Evolutionary conservation across 2,888 invertebrate species (phyloP).

Genomic region (Drosophila infuscata): DNA sequence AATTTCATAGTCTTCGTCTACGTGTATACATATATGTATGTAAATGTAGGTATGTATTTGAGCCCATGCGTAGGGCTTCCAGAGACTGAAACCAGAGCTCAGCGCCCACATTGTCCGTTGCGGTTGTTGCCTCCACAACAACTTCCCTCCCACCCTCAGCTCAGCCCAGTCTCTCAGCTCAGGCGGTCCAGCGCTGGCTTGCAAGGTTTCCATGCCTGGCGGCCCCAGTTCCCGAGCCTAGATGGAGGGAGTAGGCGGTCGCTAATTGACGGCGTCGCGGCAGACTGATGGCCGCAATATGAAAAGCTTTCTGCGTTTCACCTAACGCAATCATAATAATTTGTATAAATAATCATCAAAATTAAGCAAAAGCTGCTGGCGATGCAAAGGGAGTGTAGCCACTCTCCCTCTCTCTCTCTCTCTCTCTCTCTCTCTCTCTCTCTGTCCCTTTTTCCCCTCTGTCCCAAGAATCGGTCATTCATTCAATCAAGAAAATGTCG

Average conservation of each 20-base stretch:
- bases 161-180: not conserved
- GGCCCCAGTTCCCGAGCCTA: constrained; percentile 1
- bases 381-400: not conserved
- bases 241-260: constrained; percentile 13
- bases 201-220: constrained; percentile 56
- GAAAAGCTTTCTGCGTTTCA: constrained; percentile 31
- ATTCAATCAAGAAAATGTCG: constrained; percentile 59
- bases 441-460: not conserved
- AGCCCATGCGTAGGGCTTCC: constrained; percentile 41
- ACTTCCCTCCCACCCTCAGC: not conserved
- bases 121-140: constrained; percentile 24
- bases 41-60: not conserved
- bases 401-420: not conserved
- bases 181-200: constrained; percentile 32
- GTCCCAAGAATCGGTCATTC: constrained; percentile 47
- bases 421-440: not conserved
- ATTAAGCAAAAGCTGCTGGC: constrained; percentile 53
- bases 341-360: constrained; percentile 71
- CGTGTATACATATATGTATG: too few species aligned
- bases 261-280: constrained; percentile 57
- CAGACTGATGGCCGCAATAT: constrained; percentile 33
- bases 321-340: constrained; percentile 41
- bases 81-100: constrained; percentile 36
- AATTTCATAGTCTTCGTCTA: not conserved
- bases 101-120: constrained; percentile 38